Base-by-base conservation (phyloP, 2,797 vertebrate genomes). In the Silurus lanzhouensis region DNA sequence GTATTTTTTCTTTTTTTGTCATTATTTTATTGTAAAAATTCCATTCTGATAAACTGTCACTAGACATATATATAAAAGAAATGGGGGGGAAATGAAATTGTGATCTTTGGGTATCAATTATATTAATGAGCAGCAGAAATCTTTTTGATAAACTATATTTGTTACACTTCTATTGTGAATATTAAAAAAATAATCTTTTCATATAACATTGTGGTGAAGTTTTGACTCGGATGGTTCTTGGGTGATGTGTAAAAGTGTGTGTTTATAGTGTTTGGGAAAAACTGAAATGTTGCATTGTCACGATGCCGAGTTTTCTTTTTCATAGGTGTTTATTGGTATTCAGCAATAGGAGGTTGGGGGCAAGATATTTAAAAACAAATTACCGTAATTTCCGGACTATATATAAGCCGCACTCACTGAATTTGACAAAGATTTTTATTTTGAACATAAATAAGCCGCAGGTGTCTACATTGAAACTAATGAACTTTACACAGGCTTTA, bases 141-240 rank as follows among this genome's bases (percentile, higher is more conserved):
- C 44, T 96, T 98, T 99, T 99, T 98, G 97, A 98, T 96, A 97
- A 95, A 97, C 94, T 99, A 99, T 99, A 99, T 99, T 99, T 99
- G 97, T 98, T 98, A 98, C 96, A 97, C 95, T 97, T 97, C 95
- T 97, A 97, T 97, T 97, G 97, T 99, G 97, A 99, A 98, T 99
- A 99, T 10, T 38, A 10, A 52, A 99, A 17, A 79, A 95, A 92
- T 84, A 90, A 96, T 95, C 95, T 98, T 98, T 98, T 97, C 97
- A 94, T 97, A 97, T 88, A 83, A 88, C 27, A 2, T 82, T 75
- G 48, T 22, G 15, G 70, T 27, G 22, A 27, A 22, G 31, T 75
- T 75, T 75, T 82, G 61, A 66, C 61, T 81, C n/a, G 13, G 55
- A 60, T 57, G 66, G 14, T 78, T 78, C 19, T 60, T 38, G 57